These are phyloP conservation scores for Sisor rabdophorus DNA, from an alignment of 2,113 vertebrate genomes.

Conservation along the genomic window DNA sequence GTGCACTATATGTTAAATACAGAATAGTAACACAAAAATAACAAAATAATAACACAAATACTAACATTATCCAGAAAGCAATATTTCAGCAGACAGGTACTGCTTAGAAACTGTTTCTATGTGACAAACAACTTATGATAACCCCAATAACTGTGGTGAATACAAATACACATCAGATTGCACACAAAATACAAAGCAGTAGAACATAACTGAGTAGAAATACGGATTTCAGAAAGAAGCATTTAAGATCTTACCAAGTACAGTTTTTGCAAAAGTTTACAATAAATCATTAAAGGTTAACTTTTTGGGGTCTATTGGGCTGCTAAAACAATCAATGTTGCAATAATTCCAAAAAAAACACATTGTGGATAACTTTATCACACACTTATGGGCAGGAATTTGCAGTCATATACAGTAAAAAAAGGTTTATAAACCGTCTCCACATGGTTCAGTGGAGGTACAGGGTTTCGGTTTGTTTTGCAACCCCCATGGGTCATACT, in stretches of 20 bases:
- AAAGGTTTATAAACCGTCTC: background rate
- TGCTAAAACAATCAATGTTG: background rate
- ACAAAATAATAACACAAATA: background rate
- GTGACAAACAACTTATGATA: background rate
- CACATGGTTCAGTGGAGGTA: conserved; percentile 1
- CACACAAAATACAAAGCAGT: background rate
- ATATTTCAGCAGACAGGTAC: too few species aligned
- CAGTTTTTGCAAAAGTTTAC: background rate
- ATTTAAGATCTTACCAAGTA: background rate
- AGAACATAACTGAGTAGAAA: background rate
- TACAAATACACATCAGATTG: background rate
- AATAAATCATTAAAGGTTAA: background rate
- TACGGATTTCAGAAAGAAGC: background rate
- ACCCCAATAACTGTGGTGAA: background rate
- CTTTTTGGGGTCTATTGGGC: too few species aligned
- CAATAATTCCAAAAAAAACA: background rate
- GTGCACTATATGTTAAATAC: background rate
- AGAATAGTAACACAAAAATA: background rate
- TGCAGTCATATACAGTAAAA: conserved; percentile 4
- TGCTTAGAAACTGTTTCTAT: background rate
- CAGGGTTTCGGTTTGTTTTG: conserved; percentile 32
- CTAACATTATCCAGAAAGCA: background rate
- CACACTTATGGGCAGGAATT: background rate
- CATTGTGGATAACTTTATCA: conserved; percentile 7
- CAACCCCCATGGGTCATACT: conserved; percentile 27